Evolutionary conservation across 2,797 vertebrate genomes (phyloP), one percentile per base, ranked within the genome.

Genomic region (Todus mexicanus): DNA sequence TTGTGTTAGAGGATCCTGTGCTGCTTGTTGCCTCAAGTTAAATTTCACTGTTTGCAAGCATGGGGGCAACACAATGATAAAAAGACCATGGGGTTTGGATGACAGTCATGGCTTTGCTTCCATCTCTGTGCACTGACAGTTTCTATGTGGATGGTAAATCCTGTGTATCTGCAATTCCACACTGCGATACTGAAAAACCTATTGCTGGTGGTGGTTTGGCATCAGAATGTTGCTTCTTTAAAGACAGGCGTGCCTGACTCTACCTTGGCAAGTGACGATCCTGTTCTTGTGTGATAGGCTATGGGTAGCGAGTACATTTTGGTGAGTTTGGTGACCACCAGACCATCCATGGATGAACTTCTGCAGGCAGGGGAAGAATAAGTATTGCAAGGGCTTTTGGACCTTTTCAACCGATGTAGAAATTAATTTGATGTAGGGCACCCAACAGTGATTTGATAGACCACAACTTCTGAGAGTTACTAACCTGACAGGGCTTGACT

Each of bases 21-120:
- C 42, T 87, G 33, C 33, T 75, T 61, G 9, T 35, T 76, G 17
- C 27, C 29, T 69, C 15, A 69, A 64, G 50, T 38, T 48, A 50
- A 54, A 77, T 92, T 27, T 48, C 33, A 77, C 27, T 0, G 0
- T 89, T 84, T 85, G 29, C 22, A 2, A 35, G n/a, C 0, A 4
- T 15, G 9, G 15, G 37, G 9, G 9, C 5, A 81, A 17, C 20
- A 43, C 35, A 51, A 50, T 78, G 23, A 33, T 27, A 19, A 66
- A 69, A 84, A 43, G 22, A 13, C 50, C 0, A 0, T 27, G n/a
- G 31, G 13, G 21, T 43, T 69, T 77, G 26, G 40, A 26, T 7
- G 3, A 17, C 4, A 8, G 76, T 76, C 5, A 5, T 56, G n/a
- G 15, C 26, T 76, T 87, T 89, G 26, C 7, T 38, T 35, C 26